These are phyloP conservation scores for Okapia johnstoni DNA, from an alignment of 2,113 vertebrate species.

Conservation along the genomic window DNA sequence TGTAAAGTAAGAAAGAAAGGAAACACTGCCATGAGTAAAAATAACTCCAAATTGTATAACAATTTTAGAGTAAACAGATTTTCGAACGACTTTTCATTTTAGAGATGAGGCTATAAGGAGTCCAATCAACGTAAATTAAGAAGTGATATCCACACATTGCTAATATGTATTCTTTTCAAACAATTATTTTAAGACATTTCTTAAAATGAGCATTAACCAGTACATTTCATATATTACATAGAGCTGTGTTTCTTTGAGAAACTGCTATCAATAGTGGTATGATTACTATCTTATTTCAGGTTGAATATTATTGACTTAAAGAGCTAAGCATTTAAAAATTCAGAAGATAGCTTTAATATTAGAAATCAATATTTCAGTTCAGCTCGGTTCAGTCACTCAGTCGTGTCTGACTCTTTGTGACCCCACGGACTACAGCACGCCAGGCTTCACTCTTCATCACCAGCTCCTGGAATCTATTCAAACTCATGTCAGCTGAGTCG, in stretches of 20 bases:
- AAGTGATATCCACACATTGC: not conserved
- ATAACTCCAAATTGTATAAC: not conserved
- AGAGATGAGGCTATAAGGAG: not conserved
- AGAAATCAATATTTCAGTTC: not conserved
- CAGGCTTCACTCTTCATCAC: not conserved
- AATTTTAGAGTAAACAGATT: not conserved
- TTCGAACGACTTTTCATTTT: not conserved
- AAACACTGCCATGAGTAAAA: not conserved
- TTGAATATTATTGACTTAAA: not conserved
- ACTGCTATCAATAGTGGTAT: not conserved
- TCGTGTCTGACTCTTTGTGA: not conserved
- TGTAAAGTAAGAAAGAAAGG: not conserved
- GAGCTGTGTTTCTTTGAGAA: not conserved
- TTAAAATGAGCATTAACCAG: not conserved
- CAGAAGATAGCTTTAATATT: not conserved
- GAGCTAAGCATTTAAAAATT: not conserved
- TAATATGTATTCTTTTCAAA: not conserved
- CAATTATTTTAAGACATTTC: not conserved
- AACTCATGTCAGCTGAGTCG: not conserved
- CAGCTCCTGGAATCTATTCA: not conserved
- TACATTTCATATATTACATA: not conserved
- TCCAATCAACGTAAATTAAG: not conserved
- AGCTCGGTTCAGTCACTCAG: not conserved
- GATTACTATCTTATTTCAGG: not conserved
- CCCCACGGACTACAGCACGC: rapidly evolving